A percentile compares a stretch with the other conserved stretches of the same genome.
phyloP scores from a whole-genome alignment of 2,888 invertebrate genomes.

The Polia nebulosa region DNA sequence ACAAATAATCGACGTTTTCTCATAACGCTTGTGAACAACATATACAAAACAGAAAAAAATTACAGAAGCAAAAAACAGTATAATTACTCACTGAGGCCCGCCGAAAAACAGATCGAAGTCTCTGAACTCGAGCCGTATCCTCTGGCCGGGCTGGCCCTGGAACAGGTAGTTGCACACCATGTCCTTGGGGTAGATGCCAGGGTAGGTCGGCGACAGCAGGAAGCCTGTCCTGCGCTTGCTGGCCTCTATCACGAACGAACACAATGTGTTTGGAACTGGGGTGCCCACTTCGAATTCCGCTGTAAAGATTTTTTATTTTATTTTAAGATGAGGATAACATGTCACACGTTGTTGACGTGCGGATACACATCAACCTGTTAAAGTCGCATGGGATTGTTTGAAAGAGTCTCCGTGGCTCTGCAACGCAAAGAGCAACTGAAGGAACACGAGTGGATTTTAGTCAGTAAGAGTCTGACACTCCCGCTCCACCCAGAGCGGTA shows the following conservation, averaged over 20 bases:
- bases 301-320: too few species aligned
- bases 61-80: background rate
- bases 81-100: slow-evolving; percentile 97
- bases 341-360: too few species aligned
- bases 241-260: slow-evolving; percentile 96
- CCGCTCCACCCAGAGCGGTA: too few species aligned
- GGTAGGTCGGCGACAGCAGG: slow-evolving; percentile 99
- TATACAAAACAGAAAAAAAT: too few species aligned
- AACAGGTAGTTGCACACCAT: slow-evolving; percentile 98
- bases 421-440: too few species aligned
- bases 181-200: slow-evolving; percentile 99
- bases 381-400: too few species aligned
- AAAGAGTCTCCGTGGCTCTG: too few species aligned
- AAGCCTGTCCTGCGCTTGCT: slow-evolving; percentile 94
- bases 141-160: slow-evolving; percentile 96
- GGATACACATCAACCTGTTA: too few species aligned
- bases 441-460: too few species aligned
- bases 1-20: too few species aligned
- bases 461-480: too few species aligned
- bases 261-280: slow-evolving; percentile 96
- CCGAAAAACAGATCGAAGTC: slow-evolving; percentile 99
- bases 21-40: too few species aligned
- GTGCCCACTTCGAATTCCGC: slow-evolving; percentile 98
- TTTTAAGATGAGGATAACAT: slow-evolving; percentile 8
- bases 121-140: slow-evolving; percentile 98